These are phyloP conservation scores for Esox lucius DNA, from an alignment of 2,797 vertebrate species.

Conservation along the genomic window DNA sequence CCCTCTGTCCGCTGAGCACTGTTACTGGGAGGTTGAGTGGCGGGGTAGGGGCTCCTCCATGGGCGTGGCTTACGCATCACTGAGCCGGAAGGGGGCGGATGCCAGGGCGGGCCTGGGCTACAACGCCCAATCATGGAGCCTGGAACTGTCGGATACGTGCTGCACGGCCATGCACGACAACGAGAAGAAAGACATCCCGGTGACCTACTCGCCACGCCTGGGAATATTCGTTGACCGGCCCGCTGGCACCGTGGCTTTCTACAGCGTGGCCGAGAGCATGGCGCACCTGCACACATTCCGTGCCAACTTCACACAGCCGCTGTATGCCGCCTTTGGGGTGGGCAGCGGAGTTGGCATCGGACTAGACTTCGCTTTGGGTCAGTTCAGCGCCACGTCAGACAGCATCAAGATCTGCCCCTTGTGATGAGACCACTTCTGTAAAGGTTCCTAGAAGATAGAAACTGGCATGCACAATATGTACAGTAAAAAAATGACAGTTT, in stretches of 20 bases:
- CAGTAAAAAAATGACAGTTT: too few species aligned
- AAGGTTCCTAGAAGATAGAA: not conserved
- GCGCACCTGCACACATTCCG: conserved; percentile 71
- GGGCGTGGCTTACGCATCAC: conserved; percentile 65
- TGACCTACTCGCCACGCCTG: conserved; percentile 76
- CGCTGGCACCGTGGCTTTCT: conserved; percentile 63
- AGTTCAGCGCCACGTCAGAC: conserved; percentile 71
- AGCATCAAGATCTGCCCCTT: conserved; percentile 77
- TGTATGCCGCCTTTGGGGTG: conserved; percentile 73
- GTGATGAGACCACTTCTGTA: conserved; percentile 25
- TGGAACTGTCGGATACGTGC: conserved; percentile 80
- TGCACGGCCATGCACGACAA: conserved; percentile 77
- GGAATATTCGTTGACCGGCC: conserved; percentile 72
- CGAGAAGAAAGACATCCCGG: conserved; percentile 70
- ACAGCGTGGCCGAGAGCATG: conserved; percentile 73
- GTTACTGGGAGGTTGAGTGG: conserved; percentile 83
- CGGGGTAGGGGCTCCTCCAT: conserved; percentile 72
- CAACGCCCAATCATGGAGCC: conserved; percentile 79
- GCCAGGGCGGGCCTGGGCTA: conserved; percentile 74
- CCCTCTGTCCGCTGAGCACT: conserved; percentile 55
- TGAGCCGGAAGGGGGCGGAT: conserved; percentile 70
- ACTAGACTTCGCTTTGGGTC: conserved; percentile 76
- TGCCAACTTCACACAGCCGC: conserved; percentile 66
- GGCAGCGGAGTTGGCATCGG: conserved; percentile 79
- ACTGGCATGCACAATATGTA: too few species aligned